Evolutionary conservation across 2,113 vertebrate species (phyloP), one percentile per base, ranked within the genome.

Genomic region (Anoplopoma fimbria): DNA sequence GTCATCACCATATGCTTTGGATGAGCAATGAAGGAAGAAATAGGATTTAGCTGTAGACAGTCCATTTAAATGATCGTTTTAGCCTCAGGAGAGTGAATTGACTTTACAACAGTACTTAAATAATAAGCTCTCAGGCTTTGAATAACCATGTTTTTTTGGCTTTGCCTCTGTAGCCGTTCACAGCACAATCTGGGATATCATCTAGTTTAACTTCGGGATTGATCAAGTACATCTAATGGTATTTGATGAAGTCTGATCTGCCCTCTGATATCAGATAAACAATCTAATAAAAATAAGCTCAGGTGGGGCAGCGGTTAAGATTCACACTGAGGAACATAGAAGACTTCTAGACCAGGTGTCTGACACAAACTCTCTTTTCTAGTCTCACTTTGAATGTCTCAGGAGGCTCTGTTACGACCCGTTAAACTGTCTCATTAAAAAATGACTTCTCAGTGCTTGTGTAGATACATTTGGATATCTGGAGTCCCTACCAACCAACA

Each of bases 91-190:
- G 75, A 79, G 83, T 61, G 86, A 85, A 85, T 85, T 79, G 87
- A 91, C 88, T 92, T 91, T 91, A 84, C 85, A 93, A 84, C 86
- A 88, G 88, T 89, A 77, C 85, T 93, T 90, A 89, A 91, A 93
- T 83, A 91, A 88, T 89, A 88, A 90, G 88, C 88, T 88, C 74
- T 58, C 69, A 34, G 74, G 84, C 75, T 87, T 83, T 82, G 45
- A 77, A 82, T 80, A 57, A 61, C 70, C 81, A 38, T 88, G 77
- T 88, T 88, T 80, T 70, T 76, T 88, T 88, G 84, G 82, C 87
- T 85, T 57, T 45, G 73, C 60, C 82, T 84, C 82, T 80, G 75
- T 69, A 63, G 64, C 38, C 6, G 21, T 15, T 80, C 83, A 67
- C 45, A 51, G 78, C 79, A 72, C 85, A 91, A 86, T 91, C 89